Percentiles rank a stretch among this genome's conserved stretches.
Evolutionary conservation across 2,797 vertebrate species (phyloP).

Genomic region (Argya squamiceps): DNA sequence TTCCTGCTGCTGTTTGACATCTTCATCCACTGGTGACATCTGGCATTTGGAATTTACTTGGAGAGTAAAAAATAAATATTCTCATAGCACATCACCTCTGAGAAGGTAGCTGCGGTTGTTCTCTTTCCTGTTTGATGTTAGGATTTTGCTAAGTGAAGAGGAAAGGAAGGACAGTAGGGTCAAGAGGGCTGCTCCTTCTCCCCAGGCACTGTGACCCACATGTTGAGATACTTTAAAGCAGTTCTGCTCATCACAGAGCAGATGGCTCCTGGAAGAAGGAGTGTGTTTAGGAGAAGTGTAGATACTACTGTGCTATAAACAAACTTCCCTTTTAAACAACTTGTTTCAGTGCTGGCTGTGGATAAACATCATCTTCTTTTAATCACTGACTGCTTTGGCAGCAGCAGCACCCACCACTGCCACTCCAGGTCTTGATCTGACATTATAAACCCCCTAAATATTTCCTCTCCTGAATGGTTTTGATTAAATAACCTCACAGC

Average conservation of each 20-base stretch:
- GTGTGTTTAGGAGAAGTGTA: neutral
- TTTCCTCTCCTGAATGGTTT: neutral
- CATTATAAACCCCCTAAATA: neutral
- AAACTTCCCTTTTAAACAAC: neutral
- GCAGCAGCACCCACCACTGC: fast-evolving
- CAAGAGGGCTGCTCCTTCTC: neutral
- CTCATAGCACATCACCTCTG: neutral
- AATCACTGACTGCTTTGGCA: neutral
- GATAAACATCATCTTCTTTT: conserved; percentile 15
- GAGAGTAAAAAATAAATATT: neutral
- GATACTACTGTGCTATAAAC: neutral
- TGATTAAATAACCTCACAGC: neutral
- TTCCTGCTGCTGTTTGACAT: neutral
- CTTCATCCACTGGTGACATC: neutral
- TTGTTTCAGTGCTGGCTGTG: neutral
- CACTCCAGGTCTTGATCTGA: neutral
- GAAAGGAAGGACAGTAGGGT: neutral
- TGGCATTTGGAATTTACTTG: neutral
- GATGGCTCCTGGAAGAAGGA: neutral
- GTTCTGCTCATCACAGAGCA: neutral
- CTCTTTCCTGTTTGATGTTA: neutral
- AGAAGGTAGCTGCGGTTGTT: neutral
- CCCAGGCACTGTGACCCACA: neutral
- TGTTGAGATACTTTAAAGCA: neutral
- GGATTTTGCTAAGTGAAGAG: neutral